Base-by-base conservation (phyloP, 2,888 invertebrate genomes). In the Druceiella hillmani region DNA sequence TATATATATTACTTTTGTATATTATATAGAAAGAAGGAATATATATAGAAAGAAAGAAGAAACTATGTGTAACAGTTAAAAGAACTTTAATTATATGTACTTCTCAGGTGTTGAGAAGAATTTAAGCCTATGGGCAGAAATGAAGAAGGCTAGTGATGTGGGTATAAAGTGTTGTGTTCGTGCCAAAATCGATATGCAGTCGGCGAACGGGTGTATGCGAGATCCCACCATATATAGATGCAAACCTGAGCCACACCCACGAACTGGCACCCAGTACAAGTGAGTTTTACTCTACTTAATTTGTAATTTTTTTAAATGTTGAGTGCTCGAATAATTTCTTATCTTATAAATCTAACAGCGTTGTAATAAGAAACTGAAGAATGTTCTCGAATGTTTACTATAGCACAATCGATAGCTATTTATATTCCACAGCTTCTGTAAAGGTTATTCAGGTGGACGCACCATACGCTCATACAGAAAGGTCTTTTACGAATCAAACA, bases 141-240 rank as follows among this genome's bases (percentile, higher is more conserved):
- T 99, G 99, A 79, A 88, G 55, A 76, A 78, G 40, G 98, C 92
- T 1, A 78, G 83, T 0, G 70, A 67, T 6, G 58, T 64, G 3
- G 99, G 99, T 0, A 83, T 87, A 43, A 81, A 83, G 51, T 97
- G 91, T 59, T 95, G 95, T 58, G 92, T 99, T 1, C 78, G 99
- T 35, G 95, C 95, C 0, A 98, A 95, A 72, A 95, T 99, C 41
- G 92, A 97, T 64, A 98, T 98, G 93, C 78, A 83, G 52, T 94
- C 94, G 0, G 73, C 83, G 11, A 99, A 99, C 63, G 99, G 99
- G 2, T 98, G 97, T 54, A 68, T 99, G 79, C 75, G 99, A 20
- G 99, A 99, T 73, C 99, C 99, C 17, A 97, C 98, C 14, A 95
- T 99, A 55, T 99, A 97, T 62, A 76, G 99, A 10, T 99, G 97